Conservation (phyloP, 2,888 invertebrate genomes). For the Papilio gigon region DNA sequence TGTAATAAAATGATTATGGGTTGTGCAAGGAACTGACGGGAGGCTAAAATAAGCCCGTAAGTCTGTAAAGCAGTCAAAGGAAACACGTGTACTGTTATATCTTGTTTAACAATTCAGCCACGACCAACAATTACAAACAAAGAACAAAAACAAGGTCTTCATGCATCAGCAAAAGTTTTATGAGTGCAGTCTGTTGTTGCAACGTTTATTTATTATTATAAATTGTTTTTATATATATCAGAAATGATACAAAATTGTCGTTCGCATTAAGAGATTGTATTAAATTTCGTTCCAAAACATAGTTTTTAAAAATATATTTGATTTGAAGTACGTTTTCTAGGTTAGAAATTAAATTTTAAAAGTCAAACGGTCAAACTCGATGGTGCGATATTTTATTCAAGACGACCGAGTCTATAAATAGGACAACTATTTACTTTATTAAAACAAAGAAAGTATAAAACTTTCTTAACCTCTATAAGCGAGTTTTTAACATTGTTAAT, state of each 20-base stretch:
- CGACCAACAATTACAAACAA: constrained; percentile 5
- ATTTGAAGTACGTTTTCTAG: too few species aligned
- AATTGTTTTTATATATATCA: background rate
- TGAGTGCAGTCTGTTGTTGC: background rate
- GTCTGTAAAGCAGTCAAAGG: background rate
- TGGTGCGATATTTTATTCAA: background rate
- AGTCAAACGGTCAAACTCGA: too few species aligned
- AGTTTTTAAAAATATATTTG: too few species aligned
- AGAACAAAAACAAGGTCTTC: constrained; percentile 21
- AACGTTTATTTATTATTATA: background rate
- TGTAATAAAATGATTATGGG: background rate
- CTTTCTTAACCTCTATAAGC: constrained; percentile 4
- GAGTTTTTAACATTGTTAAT: background rate
- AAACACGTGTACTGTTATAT: constrained; percentile 8
- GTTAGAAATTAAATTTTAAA: too few species aligned
- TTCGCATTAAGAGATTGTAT: background rate
- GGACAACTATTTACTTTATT: background rate
- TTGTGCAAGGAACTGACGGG: background rate
- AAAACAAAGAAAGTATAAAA: constrained; percentile 2
- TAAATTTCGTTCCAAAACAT: too few species aligned
- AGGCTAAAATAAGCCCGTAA: background rate
- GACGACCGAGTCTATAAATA: background rate
- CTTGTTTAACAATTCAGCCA: constrained; percentile 8
- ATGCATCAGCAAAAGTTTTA: constrained; percentile 30
- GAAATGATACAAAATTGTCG: background rate